phyloP scores from a whole-genome alignment of 2,113 vertebrate genomes.

The Chitala chitala region DNA sequence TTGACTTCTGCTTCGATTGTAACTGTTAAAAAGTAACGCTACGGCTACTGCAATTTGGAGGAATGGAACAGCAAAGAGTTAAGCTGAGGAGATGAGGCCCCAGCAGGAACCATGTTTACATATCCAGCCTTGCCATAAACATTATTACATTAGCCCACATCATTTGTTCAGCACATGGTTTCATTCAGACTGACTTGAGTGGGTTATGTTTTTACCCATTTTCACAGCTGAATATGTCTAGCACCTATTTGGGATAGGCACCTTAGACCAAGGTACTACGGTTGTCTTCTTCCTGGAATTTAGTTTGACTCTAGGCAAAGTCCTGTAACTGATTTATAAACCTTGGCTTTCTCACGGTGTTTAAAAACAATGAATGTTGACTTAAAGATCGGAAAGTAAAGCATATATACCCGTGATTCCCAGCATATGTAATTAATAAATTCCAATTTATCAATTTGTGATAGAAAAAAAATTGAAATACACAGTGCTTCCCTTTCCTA shows the following conservation, averaged over 20 bases:
- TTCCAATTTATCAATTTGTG: too few relatives aligned
- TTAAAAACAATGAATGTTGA: not conserved
- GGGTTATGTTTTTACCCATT: not conserved
- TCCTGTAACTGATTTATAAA: not conserved
- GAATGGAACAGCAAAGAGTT: not conserved
- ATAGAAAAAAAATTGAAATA: too few relatives aligned
- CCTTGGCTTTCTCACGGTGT: not conserved
- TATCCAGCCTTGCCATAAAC: not conserved
- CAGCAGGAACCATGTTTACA: not conserved
- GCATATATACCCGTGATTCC: not conserved
- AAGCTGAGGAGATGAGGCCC: not conserved
- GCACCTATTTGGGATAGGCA: not conserved
- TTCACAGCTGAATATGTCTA: not conserved
- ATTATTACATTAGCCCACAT: not conserved
- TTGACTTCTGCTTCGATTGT: too few relatives aligned
- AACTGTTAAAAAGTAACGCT: too few relatives aligned
- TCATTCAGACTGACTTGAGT: slow-evolving; percentile 5
- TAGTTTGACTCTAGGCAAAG: not conserved
- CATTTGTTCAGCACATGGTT: not conserved
- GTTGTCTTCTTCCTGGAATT: not conserved
- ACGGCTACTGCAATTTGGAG: not conserved
- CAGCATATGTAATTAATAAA: not conserved
- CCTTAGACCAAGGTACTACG: not conserved
- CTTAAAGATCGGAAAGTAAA: not conserved
- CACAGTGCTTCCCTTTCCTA: too few relatives aligned